Evolutionary conservation across 2,888 invertebrate genomes (phyloP), one percentile per base, ranked within the genome.

Genomic region (Blastobasis lacticolella): DNA sequence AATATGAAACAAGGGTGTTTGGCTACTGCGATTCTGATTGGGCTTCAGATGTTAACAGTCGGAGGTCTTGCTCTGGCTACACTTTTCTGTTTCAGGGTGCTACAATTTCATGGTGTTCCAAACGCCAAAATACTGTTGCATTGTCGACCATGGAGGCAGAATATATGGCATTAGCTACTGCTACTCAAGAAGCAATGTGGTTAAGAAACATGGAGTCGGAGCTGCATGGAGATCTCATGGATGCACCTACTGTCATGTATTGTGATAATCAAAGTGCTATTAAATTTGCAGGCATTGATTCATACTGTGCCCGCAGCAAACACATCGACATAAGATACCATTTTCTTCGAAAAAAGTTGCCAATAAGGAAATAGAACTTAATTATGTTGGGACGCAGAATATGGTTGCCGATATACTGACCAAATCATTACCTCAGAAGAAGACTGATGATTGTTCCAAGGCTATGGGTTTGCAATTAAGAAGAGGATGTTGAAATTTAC

Each of bases 1-100:
- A 54, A 38, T 48, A 53, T 9, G 48, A 44, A 37, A 37, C 37
- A 42, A 37, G 49, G 45, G 44, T 56, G 5, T 3, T 45, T 48
- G 59, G 57, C 1, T 59, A 62, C 52, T 62, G 60, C 49, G 67
- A 67, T 47, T 48, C 66, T 3, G 65, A 67, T 10, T 66, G 64
- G 65, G 64, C 64, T 1, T 54, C 6, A 5, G 40, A 54, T 38
- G 37, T n/a, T 6, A 50, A 49, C 6, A 59, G 61, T 10, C 43
- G 62, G 48, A 57, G 57, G 45, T 63, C 61, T 0, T 62, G 62
- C 38, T 57, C 64, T 1, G 65, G 67, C 5, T 66, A 62, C 40
- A 47, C 50, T 7, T 67, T 65, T 54, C 5, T 63, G 0, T 60
- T 60, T 54, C 63, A 67, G 55, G 63, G 62, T 51, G 66, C 58